Conservation (phyloP, 2,113 vertebrate genomes). For the Tetrax tetrax region DNA sequence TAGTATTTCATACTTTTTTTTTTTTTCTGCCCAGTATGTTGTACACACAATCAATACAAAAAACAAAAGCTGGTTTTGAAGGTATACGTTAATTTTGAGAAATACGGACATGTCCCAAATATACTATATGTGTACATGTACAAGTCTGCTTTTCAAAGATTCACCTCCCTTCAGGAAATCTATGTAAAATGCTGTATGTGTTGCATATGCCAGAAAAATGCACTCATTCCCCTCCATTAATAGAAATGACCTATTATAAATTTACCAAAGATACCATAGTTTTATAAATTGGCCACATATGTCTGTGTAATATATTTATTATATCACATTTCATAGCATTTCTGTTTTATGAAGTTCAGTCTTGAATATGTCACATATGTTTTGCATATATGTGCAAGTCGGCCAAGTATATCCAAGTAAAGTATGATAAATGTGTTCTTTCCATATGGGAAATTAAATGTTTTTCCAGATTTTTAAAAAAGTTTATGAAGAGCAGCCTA, state of each 20-base stretch:
- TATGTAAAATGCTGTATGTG: neutral
- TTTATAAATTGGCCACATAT: conserved; percentile 67
- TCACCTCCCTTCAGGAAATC: neutral
- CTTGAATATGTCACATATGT: conserved; percentile 66
- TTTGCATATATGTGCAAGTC: conserved; percentile 63
- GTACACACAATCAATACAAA: neutral
- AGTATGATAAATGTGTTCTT: conserved; percentile 70
- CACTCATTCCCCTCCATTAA: conserved; percentile 1
- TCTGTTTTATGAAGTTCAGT: conserved; percentile 67
- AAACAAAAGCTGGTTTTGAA: neutral
- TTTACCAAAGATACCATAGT: conserved; percentile 42
- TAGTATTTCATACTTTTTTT: neutral
- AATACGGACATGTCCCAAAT: neutral
- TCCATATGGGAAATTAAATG: conserved; percentile 67
- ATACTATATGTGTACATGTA: neutral
- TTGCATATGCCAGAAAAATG: conserved; percentile 2
- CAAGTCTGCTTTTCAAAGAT: neutral
- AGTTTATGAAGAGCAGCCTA: conserved; percentile 36
- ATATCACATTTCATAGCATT: conserved; percentile 65
- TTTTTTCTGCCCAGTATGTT: neutral
- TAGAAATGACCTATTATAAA: conserved; percentile 60
- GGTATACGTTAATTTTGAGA: neutral
- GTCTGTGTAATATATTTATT: conserved; percentile 65
- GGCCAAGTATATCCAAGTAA: conserved; percentile 46
- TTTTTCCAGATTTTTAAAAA: conserved; percentile 39